A percentile compares a stretch with the other conserved stretches of the same genome.
Evolutionary conservation across 2,888 invertebrate genomes (phyloP).

Genomic region (Eupithecia tripunctaria): DNA sequence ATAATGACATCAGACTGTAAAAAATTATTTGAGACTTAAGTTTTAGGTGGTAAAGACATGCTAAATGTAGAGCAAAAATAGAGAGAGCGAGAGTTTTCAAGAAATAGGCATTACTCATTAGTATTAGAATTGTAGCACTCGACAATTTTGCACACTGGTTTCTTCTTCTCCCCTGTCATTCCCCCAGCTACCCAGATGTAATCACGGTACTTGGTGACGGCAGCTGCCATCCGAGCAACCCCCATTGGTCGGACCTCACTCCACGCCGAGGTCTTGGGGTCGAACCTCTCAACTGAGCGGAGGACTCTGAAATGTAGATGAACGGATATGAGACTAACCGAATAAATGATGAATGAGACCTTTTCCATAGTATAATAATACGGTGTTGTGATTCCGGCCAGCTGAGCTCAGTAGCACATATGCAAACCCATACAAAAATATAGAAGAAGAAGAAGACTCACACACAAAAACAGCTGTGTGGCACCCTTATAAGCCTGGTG

Average conservation of each 20-base stretch:
- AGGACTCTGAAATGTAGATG: constrained; percentile 75
- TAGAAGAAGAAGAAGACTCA: neutral
- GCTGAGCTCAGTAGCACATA: neutral
- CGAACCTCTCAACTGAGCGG: constrained; percentile 86
- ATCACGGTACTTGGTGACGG: constrained; percentile 85
- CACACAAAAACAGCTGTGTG: neutral
- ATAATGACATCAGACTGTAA: neutral
- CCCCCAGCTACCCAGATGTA: constrained; percentile 91
- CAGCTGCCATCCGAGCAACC: constrained; percentile 85
- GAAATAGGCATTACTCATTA: constrained; percentile 78
- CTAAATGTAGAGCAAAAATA: neutral
- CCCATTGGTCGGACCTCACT: constrained; percentile 84
- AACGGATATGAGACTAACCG: neutral
- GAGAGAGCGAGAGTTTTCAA: neutral
- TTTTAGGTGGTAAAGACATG: neutral
- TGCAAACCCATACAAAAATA: neutral
- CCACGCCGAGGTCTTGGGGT: constrained; percentile 84
- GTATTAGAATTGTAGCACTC: constrained; percentile 86
- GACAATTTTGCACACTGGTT: constrained; percentile 84
- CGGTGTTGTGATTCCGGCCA: too few species aligned
- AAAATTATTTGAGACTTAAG: neutral
- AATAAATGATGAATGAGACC: neutral
- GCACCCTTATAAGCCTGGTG: neutral
- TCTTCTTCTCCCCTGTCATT: constrained; percentile 85
- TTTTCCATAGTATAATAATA: neutral